These are phyloP conservation scores for Ammospiza caudacuta DNA, from an alignment of 2,113 vertebrate species.

Conservation along the genomic window DNA sequence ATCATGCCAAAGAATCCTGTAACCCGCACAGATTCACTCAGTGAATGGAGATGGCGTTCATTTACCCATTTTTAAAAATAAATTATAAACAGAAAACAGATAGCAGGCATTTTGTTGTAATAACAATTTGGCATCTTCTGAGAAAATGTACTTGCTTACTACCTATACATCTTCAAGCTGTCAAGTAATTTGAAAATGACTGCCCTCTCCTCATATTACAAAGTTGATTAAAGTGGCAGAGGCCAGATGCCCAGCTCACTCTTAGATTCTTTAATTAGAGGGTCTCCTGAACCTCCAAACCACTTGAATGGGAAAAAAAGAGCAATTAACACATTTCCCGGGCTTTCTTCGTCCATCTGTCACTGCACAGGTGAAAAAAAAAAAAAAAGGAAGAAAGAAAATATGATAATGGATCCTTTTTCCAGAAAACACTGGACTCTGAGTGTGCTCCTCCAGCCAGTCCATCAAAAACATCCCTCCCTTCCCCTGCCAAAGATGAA, in stretches of 20 bases:
- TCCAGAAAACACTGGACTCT: conserved; percentile 61
- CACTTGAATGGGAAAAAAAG: conserved; percentile 75
- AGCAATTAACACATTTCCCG: conserved; percentile 80
- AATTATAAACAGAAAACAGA: not conserved
- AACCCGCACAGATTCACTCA: not conserved
- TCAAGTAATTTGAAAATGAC: conserved; percentile 58
- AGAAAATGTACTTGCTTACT: conserved; percentile 57
- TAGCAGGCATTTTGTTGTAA: conserved; percentile 27
- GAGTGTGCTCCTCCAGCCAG: conserved; percentile 44
- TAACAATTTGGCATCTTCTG: conserved; percentile 48
- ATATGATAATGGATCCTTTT: conserved; percentile 45
- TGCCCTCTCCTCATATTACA: conserved; percentile 62
- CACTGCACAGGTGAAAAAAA: conserved; percentile 75
- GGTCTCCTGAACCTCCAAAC: conserved; percentile 79
- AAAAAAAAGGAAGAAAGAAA: not conserved
- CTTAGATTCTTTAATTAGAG: conserved; percentile 84
- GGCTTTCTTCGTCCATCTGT: conserved; percentile 76
- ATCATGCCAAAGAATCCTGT: not conserved
- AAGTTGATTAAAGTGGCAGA: conserved; percentile 75
- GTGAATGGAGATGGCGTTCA: not conserved
- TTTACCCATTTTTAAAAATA: not conserved
- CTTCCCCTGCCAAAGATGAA: not conserved
- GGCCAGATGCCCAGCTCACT: conserved; percentile 82
- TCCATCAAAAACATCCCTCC: conserved; percentile 18
- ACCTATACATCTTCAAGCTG: conserved; percentile 64